Conservation (phyloP, 2,113 vertebrate species). For the Sinosuthora webbiana region DNA sequence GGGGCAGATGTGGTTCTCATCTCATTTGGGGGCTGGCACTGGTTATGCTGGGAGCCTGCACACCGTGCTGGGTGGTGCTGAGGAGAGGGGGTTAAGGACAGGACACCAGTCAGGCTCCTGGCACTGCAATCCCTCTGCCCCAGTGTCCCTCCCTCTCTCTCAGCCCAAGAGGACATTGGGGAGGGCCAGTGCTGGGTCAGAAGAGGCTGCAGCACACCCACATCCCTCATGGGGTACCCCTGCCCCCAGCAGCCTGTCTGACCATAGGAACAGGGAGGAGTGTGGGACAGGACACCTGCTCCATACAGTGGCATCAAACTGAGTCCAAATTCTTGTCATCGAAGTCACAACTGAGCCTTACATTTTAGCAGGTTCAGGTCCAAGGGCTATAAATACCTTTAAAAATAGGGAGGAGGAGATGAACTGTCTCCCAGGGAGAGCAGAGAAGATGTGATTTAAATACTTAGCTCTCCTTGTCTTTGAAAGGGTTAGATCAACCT, state of each 20-base stretch:
- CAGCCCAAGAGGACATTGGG: background rate
- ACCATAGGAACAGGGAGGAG: rapidly evolving
- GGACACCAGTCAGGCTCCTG: background rate
- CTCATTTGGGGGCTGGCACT: background rate
- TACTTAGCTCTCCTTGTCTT: background rate
- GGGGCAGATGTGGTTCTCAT: rapidly evolving
- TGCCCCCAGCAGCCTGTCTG: too few relatives aligned
- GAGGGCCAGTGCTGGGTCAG: too few relatives aligned
- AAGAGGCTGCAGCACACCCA: background rate
- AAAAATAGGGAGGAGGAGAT: background rate
- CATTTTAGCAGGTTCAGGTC: background rate
- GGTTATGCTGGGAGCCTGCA: too few relatives aligned
- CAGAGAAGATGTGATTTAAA: background rate
- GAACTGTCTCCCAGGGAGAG: background rate
- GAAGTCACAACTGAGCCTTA: background rate
- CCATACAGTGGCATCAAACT: rapidly evolving
- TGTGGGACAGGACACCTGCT: background rate
- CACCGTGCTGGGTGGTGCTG: background rate
- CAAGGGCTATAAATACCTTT: background rate
- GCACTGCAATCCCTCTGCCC: background rate
- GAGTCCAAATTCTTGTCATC: background rate
- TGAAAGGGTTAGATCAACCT: background rate
- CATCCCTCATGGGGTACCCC: rapidly evolving
- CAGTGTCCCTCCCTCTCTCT: too few relatives aligned
- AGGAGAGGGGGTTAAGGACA: background rate